Conservation (phyloP, 1,140 invertebrate species). For the Ips nitidus region DNA sequence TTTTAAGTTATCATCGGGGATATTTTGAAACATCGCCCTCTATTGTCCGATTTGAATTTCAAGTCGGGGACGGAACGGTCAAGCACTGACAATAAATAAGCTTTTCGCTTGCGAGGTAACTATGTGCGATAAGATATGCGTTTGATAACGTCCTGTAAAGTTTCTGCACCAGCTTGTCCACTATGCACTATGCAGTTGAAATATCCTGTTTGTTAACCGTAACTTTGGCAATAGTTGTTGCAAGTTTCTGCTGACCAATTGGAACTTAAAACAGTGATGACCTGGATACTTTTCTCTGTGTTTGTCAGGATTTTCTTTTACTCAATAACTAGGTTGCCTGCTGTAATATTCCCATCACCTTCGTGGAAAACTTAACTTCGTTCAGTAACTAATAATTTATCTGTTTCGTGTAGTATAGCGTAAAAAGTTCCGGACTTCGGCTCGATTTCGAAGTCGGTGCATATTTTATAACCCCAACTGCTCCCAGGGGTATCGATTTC, state of each 20-base stretch:
- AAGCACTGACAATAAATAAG: constrained; percentile 32
- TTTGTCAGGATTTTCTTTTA: no score
- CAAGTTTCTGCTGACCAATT: no score
- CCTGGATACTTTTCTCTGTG: no score
- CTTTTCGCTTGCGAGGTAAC: constrained; percentile 21
- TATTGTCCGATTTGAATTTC: constrained; percentile 33
- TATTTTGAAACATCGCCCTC: constrained; percentile 30
- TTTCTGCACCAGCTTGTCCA: constrained; percentile 13
- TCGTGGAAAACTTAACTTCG: no score
- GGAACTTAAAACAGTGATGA: no score
- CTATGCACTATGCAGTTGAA: not conserved
- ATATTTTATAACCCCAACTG: constrained; percentile 27
- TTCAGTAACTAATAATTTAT: constrained; percentile 21
- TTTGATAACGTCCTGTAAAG: constrained; percentile 20
- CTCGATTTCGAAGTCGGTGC: constrained; percentile 14
- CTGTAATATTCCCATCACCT: no score
- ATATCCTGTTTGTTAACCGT: no score
- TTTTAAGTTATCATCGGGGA: constrained; percentile 31
- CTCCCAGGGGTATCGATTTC: constrained; percentile 27
- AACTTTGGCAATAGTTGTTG: no score
- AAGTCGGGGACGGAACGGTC: constrained; percentile 29
- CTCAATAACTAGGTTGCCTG: no score
- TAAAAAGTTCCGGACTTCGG: constrained; percentile 17
- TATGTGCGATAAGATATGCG: constrained; percentile 21
- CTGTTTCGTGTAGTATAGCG: constrained; percentile 20